These are phyloP conservation scores for Cynocephalus volans DNA, from an alignment of 2,113 vertebrate genomes.

Conservation along the genomic window DNA sequence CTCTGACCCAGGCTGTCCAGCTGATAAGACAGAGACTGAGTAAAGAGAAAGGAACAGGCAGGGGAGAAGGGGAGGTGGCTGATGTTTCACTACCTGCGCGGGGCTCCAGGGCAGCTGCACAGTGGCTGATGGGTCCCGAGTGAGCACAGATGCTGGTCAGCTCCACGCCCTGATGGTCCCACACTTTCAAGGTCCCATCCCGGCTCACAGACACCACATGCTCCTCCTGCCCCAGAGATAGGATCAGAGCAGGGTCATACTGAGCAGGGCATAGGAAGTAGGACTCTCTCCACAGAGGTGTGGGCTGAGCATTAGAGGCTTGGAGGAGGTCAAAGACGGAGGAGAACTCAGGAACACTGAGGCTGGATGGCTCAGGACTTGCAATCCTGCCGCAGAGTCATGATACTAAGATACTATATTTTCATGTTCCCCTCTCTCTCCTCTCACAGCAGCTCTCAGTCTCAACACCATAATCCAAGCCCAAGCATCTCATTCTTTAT, in stretches of 20 bases:
- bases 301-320: neutral
- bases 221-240: constrained; percentile 86
- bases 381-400: neutral
- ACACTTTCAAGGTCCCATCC: constrained; percentile 92
- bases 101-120: constrained; percentile 74
- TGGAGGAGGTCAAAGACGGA: neutral
- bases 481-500: neutral
- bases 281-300: neutral
- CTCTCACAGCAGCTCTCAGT: neutral
- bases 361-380: rapidly evolving
- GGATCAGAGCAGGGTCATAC: neutral
- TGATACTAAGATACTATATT: neutral
- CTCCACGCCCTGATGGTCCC: constrained; percentile 90
- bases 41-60: neutral
- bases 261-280: neutral
- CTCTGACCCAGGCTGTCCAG: constrained; percentile 77
- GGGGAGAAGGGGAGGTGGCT: neutral
- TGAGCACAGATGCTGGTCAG: constrained; percentile 92
- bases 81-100: constrained; percentile 43
- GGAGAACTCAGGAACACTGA: too few relatives aligned
- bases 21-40: constrained; percentile 48
- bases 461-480: neutral
- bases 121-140: constrained; percentile 88
- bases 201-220: constrained; percentile 89
- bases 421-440: neutral